Evolutionary conservation across 2,797 vertebrate species (phyloP).

Genomic region (Rousettus madagascariensis): DNA sequence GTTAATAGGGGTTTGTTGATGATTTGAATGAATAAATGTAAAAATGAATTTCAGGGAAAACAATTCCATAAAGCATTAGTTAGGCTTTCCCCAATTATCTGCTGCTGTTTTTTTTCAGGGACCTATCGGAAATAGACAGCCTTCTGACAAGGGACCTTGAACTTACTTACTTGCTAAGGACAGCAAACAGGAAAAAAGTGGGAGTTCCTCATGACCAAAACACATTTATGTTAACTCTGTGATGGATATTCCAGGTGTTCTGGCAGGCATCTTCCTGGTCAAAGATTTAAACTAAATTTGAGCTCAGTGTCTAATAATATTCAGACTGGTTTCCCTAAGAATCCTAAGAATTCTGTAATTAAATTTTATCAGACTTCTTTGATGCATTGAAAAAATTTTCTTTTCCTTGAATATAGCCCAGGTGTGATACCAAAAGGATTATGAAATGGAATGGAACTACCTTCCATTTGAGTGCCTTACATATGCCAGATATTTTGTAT

Average conservation of each 20-base stretch:
- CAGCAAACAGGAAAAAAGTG: slow-evolving; percentile 49
- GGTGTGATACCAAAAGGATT: neutral
- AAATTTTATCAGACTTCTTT: neutral
- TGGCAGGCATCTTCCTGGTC: neutral
- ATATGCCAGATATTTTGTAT: neutral
- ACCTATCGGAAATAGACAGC: neutral
- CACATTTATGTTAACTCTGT: neutral
- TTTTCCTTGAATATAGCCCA: neutral
- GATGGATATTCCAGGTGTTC: slow-evolving; percentile 30
- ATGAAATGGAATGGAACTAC: neutral
- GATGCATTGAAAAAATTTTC: neutral
- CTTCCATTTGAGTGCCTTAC: neutral
- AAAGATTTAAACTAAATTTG: slow-evolving; percentile 19
- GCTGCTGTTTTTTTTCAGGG: neutral
- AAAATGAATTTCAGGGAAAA: neutral
- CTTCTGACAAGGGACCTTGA: slow-evolving; percentile 29
- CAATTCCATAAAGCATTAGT: neutral
- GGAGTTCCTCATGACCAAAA: neutral
- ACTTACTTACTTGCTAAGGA: slow-evolving; percentile 23
- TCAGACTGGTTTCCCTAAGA: neutral
- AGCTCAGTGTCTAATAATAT: neutral
- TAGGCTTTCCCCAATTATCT: neutral
- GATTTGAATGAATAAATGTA: neutral
- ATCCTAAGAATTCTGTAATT: neutral
- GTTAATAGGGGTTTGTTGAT: neutral